phyloP scores from a whole-genome alignment of 2,113 vertebrate species.

The Ursus arctos region DNA sequence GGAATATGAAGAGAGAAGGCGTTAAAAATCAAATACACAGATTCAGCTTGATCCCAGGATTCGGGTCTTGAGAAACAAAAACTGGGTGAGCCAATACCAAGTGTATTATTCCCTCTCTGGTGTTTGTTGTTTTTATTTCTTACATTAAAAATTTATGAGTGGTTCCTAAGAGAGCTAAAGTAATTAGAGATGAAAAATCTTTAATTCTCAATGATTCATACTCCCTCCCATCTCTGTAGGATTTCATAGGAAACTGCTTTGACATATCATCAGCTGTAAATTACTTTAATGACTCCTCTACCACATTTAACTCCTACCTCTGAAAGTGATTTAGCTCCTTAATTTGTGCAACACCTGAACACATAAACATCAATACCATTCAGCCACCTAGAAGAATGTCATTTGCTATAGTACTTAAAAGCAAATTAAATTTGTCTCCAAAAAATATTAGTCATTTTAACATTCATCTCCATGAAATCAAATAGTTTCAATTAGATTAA shows the following conservation, averaged over 20 bases:
- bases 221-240: conserved; percentile 66
- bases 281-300: conserved; percentile 84
- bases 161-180: conserved; percentile 58
- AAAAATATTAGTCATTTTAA: conserved; percentile 72
- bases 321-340: conserved; percentile 83
- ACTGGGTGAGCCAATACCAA: not conserved
- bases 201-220: conserved; percentile 70
- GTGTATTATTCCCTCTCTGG: not conserved
- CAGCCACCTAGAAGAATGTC: conserved; percentile 79
- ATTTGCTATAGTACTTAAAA: conserved; percentile 70
- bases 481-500: conserved; percentile 72
- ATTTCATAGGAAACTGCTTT: conserved; percentile 79
- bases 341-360: conserved; percentile 83
- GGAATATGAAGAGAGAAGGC: not conserved
- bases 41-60: conserved; percentile 26
- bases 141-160: conserved; percentile 70
- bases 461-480: conserved; percentile 55
- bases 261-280: conserved; percentile 80
- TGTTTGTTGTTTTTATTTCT: conserved; percentile 67
- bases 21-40: conserved; percentile 1
- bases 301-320: conserved; percentile 81
- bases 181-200: conserved; percentile 79
- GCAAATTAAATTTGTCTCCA: conserved; percentile 77
- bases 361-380: conserved; percentile 82
- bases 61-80: conserved; percentile 42